Evolutionary conservation across 2,113 vertebrate genomes (phyloP), one percentile per base, ranked within the genome.

Genomic region (Callithrix jacchus): DNA sequence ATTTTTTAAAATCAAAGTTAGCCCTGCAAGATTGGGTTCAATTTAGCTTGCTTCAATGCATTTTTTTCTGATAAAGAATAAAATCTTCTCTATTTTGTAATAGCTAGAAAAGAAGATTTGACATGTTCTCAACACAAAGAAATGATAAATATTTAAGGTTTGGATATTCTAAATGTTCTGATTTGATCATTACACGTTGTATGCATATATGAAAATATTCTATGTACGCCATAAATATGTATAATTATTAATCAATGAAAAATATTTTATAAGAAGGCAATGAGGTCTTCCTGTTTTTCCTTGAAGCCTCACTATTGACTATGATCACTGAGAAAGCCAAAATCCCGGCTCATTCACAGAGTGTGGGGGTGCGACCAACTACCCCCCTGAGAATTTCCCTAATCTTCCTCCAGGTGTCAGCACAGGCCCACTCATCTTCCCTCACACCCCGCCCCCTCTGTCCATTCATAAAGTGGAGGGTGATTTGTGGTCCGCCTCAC

Each of bases 341-440:
- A 56, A 52, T 47, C 30, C 21, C 49, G 66, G 40, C 17, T 45
- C n/a, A 37, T 56, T n/a, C 45, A 3, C 45, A 6, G 30, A 54
- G 30, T 6, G 0, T 20, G 52, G 5, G 74, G 93, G 87, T 10
- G 88, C 35, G 66, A 81, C 20, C 30, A 11, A 40, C 17, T 16
- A 40, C 12, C 3, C 70, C 89, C 91, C 90, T 35, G 61, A 11
- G 81, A 96, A 94, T 84, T 98, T 91, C 93, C 86, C 23, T 42
- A 0, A 0, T 58, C 71, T 10, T 97, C 98, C 98, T 98, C 83
- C 98, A 98, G 98, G 97, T 98, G 98, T 98, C 99, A 98, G 97
- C 97, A 89, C 97, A 97, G 97, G 90, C 66, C 97, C 5, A 96
- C 47, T 25, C 61, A 97, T 97, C 89, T 14, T 71, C 70, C 40